Evolutionary conservation across 2,888 invertebrate species (phyloP).

Genomic region (Corbicula japonica): DNA sequence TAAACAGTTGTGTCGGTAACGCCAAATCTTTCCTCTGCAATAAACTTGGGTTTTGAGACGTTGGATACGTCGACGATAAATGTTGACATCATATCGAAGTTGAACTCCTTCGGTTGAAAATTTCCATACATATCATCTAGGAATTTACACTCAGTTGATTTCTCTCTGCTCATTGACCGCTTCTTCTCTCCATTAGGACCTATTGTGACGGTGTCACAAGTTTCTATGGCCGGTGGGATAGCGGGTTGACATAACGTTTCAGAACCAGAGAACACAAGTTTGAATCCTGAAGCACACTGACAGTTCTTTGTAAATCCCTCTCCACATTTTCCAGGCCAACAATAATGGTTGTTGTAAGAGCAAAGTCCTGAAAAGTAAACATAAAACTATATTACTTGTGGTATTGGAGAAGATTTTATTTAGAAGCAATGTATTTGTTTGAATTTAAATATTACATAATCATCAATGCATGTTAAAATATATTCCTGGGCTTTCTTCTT

Average conservation of each 20-base stretch:
- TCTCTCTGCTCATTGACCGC: not conserved
- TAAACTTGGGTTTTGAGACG: not conserved
- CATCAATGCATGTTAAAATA: too few relatives aligned
- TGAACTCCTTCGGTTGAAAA: not conserved
- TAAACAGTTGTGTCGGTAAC: conserved; percentile 1
- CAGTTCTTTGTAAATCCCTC: conserved; percentile 4
- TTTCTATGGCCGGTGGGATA: conserved; percentile 7
- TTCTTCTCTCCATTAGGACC: conserved; percentile 20
- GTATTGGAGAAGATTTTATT: not conserved
- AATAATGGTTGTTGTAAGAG: conserved; percentile 24
- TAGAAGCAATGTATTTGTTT: not conserved
- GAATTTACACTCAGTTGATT: conserved; percentile 1
- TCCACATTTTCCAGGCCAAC: conserved; percentile 28
- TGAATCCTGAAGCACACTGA: conserved; percentile 15
- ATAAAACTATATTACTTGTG: not conserved
- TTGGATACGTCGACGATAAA: not conserved
- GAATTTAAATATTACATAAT: not conserved
- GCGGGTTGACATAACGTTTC: conserved; percentile 29
- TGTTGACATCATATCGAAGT: not conserved
- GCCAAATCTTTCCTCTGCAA: conserved; percentile 6
- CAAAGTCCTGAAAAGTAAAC: conserved; percentile 15
- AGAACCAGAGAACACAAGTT: not conserved
- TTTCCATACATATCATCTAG: conserved; percentile 32
- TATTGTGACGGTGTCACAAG: conserved; percentile 13
- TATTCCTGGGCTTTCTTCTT: too few relatives aligned